Conservation (phyloP, 2,113 vertebrate species). For the Monarcha castaneiventris region DNA sequence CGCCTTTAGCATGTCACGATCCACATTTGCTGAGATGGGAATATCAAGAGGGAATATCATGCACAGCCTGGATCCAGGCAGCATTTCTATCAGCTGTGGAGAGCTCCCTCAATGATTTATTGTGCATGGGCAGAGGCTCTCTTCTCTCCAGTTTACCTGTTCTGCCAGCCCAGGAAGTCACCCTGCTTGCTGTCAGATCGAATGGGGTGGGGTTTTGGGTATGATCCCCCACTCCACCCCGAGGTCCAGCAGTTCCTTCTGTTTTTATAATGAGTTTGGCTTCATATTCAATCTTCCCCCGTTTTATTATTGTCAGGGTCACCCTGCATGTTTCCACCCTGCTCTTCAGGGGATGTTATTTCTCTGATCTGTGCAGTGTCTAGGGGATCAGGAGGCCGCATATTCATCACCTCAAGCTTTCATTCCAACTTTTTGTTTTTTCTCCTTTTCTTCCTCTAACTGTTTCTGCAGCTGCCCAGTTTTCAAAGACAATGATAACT, state of each 20-base stretch:
- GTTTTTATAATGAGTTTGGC: background rate
- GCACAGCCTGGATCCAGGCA: background rate
- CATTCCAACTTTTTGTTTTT: background rate
- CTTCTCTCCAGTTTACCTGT: background rate
- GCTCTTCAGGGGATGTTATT: background rate
- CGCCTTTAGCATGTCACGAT: background rate
- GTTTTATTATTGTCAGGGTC: background rate
- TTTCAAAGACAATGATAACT: background rate
- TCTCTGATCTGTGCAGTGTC: background rate
- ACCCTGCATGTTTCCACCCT: background rate
- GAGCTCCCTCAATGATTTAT: background rate
- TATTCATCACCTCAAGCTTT: background rate
- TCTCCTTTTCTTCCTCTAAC: background rate
- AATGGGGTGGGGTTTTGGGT: background rate
- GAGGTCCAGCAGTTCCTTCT: background rate
- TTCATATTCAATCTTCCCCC: background rate
- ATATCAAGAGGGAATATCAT: background rate
- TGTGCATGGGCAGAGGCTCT: background rate
- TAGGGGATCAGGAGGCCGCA: fast-evolving
- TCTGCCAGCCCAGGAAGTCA: background rate
- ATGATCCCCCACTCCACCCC: background rate
- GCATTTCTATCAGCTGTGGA: background rate
- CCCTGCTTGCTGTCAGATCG: background rate
- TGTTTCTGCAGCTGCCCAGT: background rate
- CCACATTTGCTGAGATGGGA: background rate